phyloP scores from a whole-genome alignment of 1,140 invertebrate genomes.

The Philaenus spumarius region DNA sequence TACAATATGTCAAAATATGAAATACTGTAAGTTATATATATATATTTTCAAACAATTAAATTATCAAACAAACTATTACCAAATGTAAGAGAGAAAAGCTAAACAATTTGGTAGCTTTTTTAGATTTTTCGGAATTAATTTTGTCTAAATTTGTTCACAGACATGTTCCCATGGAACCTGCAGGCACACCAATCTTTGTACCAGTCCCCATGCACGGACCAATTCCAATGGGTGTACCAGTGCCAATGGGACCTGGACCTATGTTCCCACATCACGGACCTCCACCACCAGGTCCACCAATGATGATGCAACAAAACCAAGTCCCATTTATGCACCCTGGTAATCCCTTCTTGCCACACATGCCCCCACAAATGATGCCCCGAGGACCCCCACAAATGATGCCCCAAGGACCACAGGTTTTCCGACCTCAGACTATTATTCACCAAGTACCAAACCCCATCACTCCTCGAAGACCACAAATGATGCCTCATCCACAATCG shows the following conservation, averaged over 20 bases:
- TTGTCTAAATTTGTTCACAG: constrained; percentile 14
- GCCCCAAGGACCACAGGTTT: neutral
- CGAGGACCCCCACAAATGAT: neutral
- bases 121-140: neutral
- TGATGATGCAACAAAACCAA: neutral
- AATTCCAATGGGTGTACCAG: constrained; percentile 19
- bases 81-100: neutral
- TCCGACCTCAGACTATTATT: neutral
- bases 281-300: neutral
- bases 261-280: constrained; percentile 1
- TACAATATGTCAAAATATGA: neutral
- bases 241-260: constrained; percentile 20
- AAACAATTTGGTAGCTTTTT: neutral
- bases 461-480: constrained; percentile 5
- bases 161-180: constrained; percentile 22
- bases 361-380: constrained; percentile 4
- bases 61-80: neutral
- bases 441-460: neutral
- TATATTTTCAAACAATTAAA: neutral
- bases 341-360: neutral
- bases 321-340: neutral
- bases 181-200: constrained; percentile 14
- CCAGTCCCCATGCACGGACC: constrained; percentile 7
- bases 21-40: neutral
- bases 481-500: neutral